Conservation (phyloP, 2,888 invertebrate genomes). For the Diogma glabrata region DNA sequence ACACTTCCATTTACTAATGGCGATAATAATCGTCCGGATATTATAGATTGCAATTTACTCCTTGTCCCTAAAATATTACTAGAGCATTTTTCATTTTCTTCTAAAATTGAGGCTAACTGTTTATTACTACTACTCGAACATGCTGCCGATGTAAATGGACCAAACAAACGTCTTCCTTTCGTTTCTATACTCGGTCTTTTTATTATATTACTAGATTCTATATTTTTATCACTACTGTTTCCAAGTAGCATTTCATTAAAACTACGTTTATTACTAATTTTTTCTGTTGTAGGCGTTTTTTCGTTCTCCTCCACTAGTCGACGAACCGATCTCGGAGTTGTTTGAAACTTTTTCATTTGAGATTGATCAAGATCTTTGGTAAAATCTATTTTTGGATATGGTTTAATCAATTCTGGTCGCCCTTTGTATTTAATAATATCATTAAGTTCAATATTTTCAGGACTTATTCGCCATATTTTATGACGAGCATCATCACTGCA, state of each 20-base stretch:
- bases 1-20: constrained; percentile 9
- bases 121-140: neutral
- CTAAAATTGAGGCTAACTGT: constrained; percentile 13
- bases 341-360: constrained; percentile 28
- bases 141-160: constrained; percentile 26
- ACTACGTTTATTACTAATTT: constrained; percentile 27
- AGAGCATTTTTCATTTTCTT: constrained; percentile 1
- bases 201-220: constrained; percentile 23
- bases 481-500: constrained; percentile 75
- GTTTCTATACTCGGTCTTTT: constrained; percentile 37
- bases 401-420: constrained; percentile 36
- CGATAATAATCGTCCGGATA: constrained; percentile 7
- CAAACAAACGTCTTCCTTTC: constrained; percentile 39
- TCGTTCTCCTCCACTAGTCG: constrained; percentile 34
- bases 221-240: constrained; percentile 23
- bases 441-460: constrained; percentile 34
- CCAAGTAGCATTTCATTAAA: constrained; percentile 33
- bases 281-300: constrained; percentile 30
- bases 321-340: constrained; percentile 41
- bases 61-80: neutral
- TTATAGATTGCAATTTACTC: neutral
- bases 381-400: constrained; percentile 23
- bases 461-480: constrained; percentile 61
- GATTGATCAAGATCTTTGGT: no score
- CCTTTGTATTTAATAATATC: constrained; percentile 37